Conservation (phyloP, 1,140 invertebrate genomes). For the Patella vulgata region DNA sequence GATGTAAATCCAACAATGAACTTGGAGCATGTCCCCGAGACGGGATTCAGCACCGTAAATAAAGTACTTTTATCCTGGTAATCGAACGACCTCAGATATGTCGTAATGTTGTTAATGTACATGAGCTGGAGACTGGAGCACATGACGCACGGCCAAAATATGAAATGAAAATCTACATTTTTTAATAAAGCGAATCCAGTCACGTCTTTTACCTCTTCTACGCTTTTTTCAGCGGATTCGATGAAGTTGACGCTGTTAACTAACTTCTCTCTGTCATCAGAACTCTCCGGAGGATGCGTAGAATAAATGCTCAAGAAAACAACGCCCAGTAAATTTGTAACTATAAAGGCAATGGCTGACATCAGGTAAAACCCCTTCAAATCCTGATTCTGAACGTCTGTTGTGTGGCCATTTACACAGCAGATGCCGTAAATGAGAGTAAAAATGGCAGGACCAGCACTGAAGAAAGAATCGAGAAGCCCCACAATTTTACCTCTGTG, state of each 20-base stretch:
- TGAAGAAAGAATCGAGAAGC: constrained; percentile 11
- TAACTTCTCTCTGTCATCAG: too few species aligned
- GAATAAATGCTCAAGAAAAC: background rate
- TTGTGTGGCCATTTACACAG: constrained; percentile 8
- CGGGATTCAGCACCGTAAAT: background rate
- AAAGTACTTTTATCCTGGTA: too few species aligned
- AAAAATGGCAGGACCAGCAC: constrained; percentile 2
- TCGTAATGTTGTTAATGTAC: constrained; percentile 6
- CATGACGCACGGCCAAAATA: constrained; percentile 11
- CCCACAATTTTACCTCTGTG: constrained; percentile 7
- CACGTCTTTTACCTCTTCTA: background rate
- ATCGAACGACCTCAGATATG: constrained; percentile 12
- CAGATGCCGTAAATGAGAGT: constrained; percentile 5
- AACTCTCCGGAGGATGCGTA: too few species aligned
- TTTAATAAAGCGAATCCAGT: constrained; percentile 4
- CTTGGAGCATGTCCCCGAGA: background rate
- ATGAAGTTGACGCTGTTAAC: background rate
- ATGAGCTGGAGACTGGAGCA: constrained; percentile 2
- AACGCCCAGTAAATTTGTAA: background rate
- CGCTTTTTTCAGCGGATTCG: background rate
- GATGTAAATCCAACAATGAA: constrained; percentile 3
- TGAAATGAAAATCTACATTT: constrained; percentile 10
- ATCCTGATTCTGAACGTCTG: constrained; percentile 10
- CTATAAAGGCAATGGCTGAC: background rate
- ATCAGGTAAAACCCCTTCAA: constrained; percentile 10